A percentile compares a stretch with the other conserved stretches of the same genome.
Conservation (phyloP, 2,888 invertebrate genomes). For the Trissolcus brochymenae region DNA sequence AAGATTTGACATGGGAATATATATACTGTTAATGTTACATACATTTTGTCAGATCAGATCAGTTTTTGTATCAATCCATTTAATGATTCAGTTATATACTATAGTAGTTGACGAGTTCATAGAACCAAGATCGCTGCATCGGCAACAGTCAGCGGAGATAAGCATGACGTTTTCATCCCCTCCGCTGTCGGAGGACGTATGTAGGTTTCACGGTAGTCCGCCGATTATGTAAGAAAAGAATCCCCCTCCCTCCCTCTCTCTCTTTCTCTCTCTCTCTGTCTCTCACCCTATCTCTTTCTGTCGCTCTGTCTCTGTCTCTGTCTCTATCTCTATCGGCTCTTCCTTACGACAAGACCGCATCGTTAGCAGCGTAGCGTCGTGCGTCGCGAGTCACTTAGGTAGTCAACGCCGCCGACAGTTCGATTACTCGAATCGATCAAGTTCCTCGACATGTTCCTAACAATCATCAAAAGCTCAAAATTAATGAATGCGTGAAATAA, state of each 20-base stretch:
- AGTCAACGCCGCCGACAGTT: conserved; percentile 55
- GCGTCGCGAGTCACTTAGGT: conserved; percentile 40
- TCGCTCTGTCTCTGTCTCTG: conserved; percentile 36
- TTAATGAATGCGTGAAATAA: no score
- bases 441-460: conserved; percentile 52
- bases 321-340: conserved; percentile 32
- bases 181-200: conserved; percentile 36
- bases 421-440: conserved; percentile 46
- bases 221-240: conserved; percentile 57
- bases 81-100: conserved; percentile 53
- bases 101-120: conserved; percentile 53
- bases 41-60: no score
- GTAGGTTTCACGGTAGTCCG: conserved; percentile 55
- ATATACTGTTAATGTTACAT: no score
- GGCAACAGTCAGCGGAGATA: conserved; percentile 50
- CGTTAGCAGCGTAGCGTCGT: conserved; percentile 55
- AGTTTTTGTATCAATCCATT: conserved; percentile 35
- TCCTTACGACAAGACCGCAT: conserved; percentile 53
- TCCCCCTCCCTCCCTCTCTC: conserved; percentile 51
- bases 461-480: background rate
- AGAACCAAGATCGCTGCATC: conserved; percentile 57
- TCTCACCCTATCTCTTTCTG: conserved; percentile 24
- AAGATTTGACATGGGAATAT: no score
- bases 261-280: conserved; percentile 37
- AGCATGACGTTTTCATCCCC: conserved; percentile 15